Conservation (phyloP, 2,797 vertebrate species). For the Enteromius treurensis region DNA sequence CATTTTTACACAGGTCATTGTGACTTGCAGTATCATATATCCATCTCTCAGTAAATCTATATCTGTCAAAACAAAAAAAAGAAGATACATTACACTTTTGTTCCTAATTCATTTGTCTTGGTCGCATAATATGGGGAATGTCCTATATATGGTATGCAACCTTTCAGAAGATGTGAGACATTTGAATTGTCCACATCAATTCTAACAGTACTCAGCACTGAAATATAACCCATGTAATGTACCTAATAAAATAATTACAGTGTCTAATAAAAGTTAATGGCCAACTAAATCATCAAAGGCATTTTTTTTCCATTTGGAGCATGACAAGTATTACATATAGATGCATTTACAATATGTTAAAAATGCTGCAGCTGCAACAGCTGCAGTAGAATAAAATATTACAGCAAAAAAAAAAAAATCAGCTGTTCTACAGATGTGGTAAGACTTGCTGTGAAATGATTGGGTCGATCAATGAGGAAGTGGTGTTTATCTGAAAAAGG, state of each 20-base stretch:
- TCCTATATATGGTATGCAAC: not conserved
- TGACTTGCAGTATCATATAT: not conserved
- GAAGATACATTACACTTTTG: not conserved
- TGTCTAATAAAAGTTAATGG: not conserved
- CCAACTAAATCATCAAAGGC: not conserved
- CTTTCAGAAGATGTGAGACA: not conserved
- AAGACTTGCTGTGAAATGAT: not conserved
- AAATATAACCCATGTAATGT: not conserved
- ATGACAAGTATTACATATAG: not conserved
- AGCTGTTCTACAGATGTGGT: slow-evolving; percentile 20
- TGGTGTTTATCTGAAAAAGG: slow-evolving; percentile 15
- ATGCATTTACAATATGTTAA: not conserved
- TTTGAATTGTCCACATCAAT: not conserved
- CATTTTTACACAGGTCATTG: not conserved
- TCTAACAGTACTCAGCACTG: not conserved
- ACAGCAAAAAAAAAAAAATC: not conserved
- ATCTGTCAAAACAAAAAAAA: not conserved
- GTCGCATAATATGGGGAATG: not conserved
- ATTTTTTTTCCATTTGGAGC: not conserved
- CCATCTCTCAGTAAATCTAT: not conserved
- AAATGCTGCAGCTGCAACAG: not conserved
- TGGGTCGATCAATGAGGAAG: slow-evolving; percentile 8
- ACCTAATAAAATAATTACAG: not conserved
- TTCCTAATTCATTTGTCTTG: not conserved
- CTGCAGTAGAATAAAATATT: not conserved